Conservation (phyloP, 2,113 vertebrate species). For the Cathartes aura region DNA sequence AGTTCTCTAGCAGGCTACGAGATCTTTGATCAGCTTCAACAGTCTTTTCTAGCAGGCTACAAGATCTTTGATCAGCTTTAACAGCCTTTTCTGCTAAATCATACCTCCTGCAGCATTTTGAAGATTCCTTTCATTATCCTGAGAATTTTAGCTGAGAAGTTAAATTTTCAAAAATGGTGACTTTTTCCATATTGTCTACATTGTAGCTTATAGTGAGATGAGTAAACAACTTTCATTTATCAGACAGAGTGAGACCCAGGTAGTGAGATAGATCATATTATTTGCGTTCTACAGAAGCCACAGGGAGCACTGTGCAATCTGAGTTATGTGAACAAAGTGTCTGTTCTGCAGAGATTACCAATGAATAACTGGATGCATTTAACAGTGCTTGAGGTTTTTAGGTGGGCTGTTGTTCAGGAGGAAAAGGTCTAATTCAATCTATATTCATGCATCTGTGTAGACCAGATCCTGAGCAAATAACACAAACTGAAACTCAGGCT, state of each 20-base stretch:
- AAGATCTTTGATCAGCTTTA: background rate
- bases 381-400: background rate
- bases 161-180: background rate
- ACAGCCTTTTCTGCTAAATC: background rate
- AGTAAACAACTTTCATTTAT: background rate
- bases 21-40: background rate
- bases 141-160: background rate
- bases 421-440: background rate
- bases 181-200: background rate
- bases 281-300: background rate
- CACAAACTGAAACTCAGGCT: background rate
- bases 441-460: background rate
- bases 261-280: background rate
- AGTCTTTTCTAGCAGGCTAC: background rate
- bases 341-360: background rate
- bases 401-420: background rate
- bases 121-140: background rate
- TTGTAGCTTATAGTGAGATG: background rate
- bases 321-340: background rate
- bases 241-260: background rate
- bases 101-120: background rate
- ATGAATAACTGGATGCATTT: background rate
- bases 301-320: background rate
- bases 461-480: background rate
- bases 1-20: background rate